phyloP scores from a whole-genome alignment of 2,113 vertebrate species.

The Pelodiscus sinensis region DNA sequence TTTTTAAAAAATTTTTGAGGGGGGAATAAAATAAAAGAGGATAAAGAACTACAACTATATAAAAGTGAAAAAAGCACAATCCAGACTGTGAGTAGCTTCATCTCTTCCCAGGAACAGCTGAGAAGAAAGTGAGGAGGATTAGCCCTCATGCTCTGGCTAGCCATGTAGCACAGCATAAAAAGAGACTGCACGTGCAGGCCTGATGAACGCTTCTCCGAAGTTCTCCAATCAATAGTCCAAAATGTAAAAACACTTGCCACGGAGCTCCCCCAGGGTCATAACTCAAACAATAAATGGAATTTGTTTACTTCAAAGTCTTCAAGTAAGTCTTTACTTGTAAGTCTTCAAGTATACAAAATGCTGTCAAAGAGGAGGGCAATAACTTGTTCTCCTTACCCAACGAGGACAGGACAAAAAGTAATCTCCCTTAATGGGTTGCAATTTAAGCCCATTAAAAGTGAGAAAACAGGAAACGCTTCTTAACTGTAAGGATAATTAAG shows the following conservation, averaged over 20 bases:
- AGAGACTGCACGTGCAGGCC: no score
- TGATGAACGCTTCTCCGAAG: not conserved
- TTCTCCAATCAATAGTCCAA: not conserved
- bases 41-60: not conserved
- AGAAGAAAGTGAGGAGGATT: no score
- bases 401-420: not conserved
- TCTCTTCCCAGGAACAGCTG: not conserved
- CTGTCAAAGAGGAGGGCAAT: not conserved
- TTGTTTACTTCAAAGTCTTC: no score
- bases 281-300: not conserved
- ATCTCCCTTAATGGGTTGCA: not conserved
- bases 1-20: not conserved
- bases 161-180: no score
- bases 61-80: not conserved
- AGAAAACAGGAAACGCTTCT: not conserved
- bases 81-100: no score
- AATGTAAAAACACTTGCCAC: not conserved
- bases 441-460: not conserved
- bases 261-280: not conserved
- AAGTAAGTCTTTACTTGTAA: no score
- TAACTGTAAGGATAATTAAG: not conserved
- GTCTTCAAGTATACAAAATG: not conserved
- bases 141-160: no score
- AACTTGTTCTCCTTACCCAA: not conserved
- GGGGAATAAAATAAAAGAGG: not conserved